phyloP scores from a whole-genome alignment of 2,888 invertebrate genomes.

The Ptilodon capucinus region DNA sequence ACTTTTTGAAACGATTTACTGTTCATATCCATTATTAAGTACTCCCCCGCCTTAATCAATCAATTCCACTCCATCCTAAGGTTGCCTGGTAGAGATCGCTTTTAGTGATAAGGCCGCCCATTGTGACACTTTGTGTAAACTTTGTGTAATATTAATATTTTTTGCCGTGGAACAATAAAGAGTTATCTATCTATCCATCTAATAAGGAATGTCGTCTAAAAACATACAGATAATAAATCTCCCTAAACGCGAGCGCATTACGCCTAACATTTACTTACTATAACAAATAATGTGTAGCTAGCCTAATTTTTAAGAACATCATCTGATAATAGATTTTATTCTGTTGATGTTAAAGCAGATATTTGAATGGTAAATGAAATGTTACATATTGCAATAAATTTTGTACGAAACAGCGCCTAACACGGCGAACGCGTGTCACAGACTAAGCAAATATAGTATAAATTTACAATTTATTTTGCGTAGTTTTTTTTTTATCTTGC shows the following conservation, averaged over 20 bases:
- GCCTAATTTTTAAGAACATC: slow-evolving; percentile 21
- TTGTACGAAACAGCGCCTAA: slow-evolving; percentile 51
- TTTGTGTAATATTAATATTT: no score
- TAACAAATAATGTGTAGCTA: slow-evolving; percentile 34
- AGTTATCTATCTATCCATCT: no score
- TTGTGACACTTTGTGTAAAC: no score
- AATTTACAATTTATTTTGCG: not conserved
- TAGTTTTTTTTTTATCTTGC: not conserved
- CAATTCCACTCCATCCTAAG: no score
- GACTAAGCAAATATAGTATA: slow-evolving; percentile 18
- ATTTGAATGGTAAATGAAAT: slow-evolving; percentile 7
- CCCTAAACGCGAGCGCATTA: slow-evolving; percentile 42
- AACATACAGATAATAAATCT: slow-evolving; percentile 40
- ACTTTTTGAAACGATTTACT: no score
- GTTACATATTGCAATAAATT: slow-evolving; percentile 51
- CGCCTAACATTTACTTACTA: slow-evolving; percentile 38
- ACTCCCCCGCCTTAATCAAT: no score
- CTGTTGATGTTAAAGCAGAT: slow-evolving; percentile 5
- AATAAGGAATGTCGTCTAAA: slow-evolving; percentile 11
- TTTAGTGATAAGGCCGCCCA: no score
- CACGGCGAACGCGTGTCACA: slow-evolving; percentile 26
- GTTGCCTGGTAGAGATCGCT: no score
- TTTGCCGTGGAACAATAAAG: no score
- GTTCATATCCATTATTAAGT: no score
- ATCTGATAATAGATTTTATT: slow-evolving; percentile 13